Conservation (phyloP, 2,113 vertebrate genomes). For the Tragelaphus scriptus region DNA sequence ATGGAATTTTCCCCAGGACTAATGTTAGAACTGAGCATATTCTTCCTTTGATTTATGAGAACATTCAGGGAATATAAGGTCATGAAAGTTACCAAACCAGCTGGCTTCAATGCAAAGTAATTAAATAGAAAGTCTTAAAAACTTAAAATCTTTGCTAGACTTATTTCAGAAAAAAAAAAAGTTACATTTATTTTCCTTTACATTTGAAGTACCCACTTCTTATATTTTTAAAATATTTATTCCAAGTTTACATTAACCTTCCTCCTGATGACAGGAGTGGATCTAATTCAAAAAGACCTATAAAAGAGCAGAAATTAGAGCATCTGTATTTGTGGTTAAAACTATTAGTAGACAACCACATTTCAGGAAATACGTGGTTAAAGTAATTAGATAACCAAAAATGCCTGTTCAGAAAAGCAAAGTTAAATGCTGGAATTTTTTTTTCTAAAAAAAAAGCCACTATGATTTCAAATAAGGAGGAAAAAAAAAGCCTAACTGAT, state of each 20-base stretch:
- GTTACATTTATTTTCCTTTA: constrained; percentile 51
- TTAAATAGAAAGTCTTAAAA: constrained; percentile 72
- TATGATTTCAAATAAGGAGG: constrained; percentile 32
- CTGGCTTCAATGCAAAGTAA: constrained; percentile 72
- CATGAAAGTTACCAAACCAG: constrained; percentile 76
- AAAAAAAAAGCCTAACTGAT: not conserved
- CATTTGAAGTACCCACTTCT: constrained; percentile 45
- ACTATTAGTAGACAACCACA: constrained; percentile 7
- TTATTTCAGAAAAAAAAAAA: constrained; percentile 60
- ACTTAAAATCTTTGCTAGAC: constrained; percentile 48
- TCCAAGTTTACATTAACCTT: constrained; percentile 34
- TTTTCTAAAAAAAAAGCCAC: not conserved
- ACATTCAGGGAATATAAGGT: constrained; percentile 79
- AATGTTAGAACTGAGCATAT: constrained; percentile 68
- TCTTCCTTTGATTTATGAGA: constrained; percentile 79
- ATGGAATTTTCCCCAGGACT: constrained; percentile 65
- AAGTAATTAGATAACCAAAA: constrained; percentile 47
- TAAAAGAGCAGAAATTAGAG: not conserved
- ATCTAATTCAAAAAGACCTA: constrained; percentile 12
- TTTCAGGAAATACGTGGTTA: constrained; percentile 47
- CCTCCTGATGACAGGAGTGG: not conserved
- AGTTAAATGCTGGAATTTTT: not conserved
- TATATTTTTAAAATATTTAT: constrained; percentile 50
- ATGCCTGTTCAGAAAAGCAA: constrained; percentile 35
- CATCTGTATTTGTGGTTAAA: constrained; percentile 31